phyloP scores from a whole-genome alignment of 2,113 vertebrate species.

The Electrona antarctica region DNA sequence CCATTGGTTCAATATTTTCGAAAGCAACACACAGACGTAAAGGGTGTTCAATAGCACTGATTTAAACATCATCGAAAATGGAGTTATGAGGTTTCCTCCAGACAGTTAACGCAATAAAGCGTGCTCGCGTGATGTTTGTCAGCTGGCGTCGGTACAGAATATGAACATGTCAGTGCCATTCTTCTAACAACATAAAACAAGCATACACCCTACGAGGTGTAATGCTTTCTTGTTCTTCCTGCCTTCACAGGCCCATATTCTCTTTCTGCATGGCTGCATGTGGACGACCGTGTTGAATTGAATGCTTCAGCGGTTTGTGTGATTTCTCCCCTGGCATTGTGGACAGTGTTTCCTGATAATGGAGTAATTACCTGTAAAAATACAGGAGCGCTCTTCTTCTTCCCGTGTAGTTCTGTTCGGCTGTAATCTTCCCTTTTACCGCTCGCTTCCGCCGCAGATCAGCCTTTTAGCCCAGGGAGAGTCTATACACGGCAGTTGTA shows the following conservation, averaged over 20 bases:
- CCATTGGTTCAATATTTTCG: no score
- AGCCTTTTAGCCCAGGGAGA: constrained; percentile 51
- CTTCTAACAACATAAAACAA: background rate
- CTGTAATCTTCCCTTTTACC: constrained; percentile 51
- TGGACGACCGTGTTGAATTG: constrained; percentile 32
- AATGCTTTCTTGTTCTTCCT: constrained; percentile 33
- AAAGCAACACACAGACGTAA: no score
- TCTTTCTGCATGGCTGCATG: constrained; percentile 33
- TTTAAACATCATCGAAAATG: no score
- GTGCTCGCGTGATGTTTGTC: background rate
- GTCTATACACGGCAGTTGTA: constrained; percentile 58
- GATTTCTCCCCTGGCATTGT: constrained; percentile 59
- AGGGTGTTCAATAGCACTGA: no score
- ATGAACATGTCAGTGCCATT: constrained; percentile 1
- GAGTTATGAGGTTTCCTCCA: no score
- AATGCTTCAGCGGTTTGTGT: constrained; percentile 52
- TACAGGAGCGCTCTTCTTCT: constrained; percentile 54
- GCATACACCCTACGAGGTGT: constrained; percentile 25
- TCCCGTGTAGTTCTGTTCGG: constrained; percentile 52
- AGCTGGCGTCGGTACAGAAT: background rate
- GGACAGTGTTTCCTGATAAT: constrained; percentile 75
- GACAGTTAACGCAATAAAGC: no score
- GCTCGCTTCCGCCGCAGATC: constrained; percentile 38
- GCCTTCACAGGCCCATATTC: constrained; percentile 5
- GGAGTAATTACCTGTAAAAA: constrained; percentile 77